phyloP scores from a whole-genome alignment of 2,797 vertebrate species.

The Zenarchopterus dispar region DNA sequence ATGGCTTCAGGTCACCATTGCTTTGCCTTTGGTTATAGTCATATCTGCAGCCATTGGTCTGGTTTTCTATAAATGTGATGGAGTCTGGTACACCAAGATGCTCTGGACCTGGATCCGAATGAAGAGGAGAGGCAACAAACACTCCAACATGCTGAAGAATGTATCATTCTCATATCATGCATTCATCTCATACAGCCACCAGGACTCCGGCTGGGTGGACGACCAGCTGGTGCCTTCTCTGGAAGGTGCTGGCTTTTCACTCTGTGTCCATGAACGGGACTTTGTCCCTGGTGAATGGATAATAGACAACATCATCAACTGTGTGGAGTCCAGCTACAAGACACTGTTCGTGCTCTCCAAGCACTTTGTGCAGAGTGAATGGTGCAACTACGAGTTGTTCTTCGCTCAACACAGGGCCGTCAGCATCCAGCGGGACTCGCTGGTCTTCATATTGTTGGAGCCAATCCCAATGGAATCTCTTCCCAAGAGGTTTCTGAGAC shows the following conservation, averaged over 20 bases:
- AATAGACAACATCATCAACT: constrained; percentile 89
- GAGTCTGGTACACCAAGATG: constrained; percentile 88
- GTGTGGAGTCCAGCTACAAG: constrained; percentile 89
- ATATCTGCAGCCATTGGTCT: constrained; percentile 53
- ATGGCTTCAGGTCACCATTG: constrained; percentile 57
- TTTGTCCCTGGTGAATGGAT: constrained; percentile 88
- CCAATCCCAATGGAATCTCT: constrained; percentile 82
- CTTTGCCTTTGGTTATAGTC: constrained; percentile 65
- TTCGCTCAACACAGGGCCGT: constrained; percentile 89
- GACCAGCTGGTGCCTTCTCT: constrained; percentile 78
- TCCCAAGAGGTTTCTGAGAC: constrained; percentile 85
- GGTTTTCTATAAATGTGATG: constrained; percentile 76
- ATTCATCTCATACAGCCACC: constrained; percentile 89
- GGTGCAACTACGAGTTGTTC: constrained; percentile 93
- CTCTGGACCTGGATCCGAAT: constrained; percentile 86
- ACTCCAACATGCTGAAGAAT: constrained; percentile 36
- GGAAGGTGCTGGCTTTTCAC: constrained; percentile 75
- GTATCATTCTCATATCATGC: constrained; percentile 80
- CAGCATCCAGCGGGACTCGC: constrained; percentile 78
- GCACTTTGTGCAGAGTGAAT: constrained; percentile 89
- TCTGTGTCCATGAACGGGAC: constrained; percentile 88
- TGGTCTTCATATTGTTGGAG: constrained; percentile 88
- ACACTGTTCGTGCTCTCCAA: constrained; percentile 88
- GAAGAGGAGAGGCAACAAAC: constrained; percentile 73
- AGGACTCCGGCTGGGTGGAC: constrained; percentile 84